Evolutionary conservation across 2,113 vertebrate species (phyloP).

Genomic region (Neomonachus schauinslandi): DNA sequence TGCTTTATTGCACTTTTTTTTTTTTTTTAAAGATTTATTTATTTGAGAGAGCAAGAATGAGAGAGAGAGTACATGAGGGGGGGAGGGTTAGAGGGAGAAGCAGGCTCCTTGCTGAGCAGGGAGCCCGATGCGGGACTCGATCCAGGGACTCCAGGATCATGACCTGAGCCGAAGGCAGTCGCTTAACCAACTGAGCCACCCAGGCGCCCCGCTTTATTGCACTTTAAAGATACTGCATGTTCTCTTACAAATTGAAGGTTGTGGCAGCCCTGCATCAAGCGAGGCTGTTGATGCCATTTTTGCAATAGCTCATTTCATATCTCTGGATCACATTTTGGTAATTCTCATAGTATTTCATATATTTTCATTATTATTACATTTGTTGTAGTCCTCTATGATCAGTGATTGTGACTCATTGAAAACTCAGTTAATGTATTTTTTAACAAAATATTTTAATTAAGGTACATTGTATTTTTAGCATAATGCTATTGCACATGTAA

Average conservation of each 20-base stretch:
- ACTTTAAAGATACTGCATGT: neutral
- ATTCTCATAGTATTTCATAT: neutral
- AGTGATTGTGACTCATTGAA: neutral
- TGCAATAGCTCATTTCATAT: neutral
- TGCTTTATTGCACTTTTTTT: neutral
- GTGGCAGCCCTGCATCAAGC: neutral
- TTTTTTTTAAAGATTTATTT: too few species aligned
- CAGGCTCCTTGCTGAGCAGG: too few species aligned
- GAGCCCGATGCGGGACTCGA: too few species aligned
- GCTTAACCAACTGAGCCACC: too few species aligned
- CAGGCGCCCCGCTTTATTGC: neutral
- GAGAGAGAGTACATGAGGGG: too few species aligned
- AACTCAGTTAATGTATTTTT: neutral
- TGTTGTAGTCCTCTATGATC: neutral
- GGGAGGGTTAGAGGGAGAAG: too few species aligned
- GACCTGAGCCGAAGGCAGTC: too few species aligned
- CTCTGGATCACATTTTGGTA: neutral
- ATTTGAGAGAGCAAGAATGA: too few species aligned
- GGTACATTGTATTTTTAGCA: neutral
- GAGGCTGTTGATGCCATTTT: neutral
- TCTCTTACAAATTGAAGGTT: neutral
- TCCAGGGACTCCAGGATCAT: too few species aligned
- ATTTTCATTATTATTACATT: neutral
- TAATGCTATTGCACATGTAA: neutral
- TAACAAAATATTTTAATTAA: neutral